phyloP scores from a whole-genome alignment of 2,888 invertebrate genomes.

The Campoplex capitator region DNA sequence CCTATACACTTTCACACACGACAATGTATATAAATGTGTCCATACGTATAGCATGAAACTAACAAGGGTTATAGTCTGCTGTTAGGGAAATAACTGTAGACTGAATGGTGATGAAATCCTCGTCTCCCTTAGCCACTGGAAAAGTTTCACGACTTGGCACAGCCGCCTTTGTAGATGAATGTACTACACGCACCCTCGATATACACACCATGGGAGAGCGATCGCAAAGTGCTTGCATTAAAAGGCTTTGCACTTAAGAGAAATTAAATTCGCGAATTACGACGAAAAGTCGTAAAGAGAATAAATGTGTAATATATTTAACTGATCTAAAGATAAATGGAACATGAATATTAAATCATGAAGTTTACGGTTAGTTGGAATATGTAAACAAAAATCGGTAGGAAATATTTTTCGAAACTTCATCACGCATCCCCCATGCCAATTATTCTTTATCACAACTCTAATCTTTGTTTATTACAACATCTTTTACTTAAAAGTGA shows the following conservation, averaged over 20 bases:
- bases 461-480: background rate
- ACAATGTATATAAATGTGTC: background rate
- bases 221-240: conserved; percentile 59
- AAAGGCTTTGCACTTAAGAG: conserved; percentile 57
- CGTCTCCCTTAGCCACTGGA: conserved; percentile 28
- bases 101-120: conserved; percentile 49
- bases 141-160: conserved; percentile 45
- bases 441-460: background rate
- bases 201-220: conserved; percentile 43
- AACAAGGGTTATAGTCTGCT: conserved; percentile 31
- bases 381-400: background rate
- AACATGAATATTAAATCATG: background rate
- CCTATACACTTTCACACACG: background rate
- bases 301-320: conserved; percentile 15
- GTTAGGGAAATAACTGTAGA: conserved; percentile 32
- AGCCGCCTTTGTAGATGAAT: conserved; percentile 14
- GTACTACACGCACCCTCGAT: conserved; percentile 45
- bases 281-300: conserved; percentile 20
- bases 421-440: background rate
- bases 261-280: conserved; percentile 62
- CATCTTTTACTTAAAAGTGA: background rate
- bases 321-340: conserved; percentile 10
- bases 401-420: background rate
- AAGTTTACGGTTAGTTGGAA: background rate
- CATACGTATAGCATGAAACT: background rate